These are phyloP conservation scores for Ammospiza nelsoni DNA, from an alignment of 2,113 vertebrate genomes.

Conservation along the genomic window DNA sequence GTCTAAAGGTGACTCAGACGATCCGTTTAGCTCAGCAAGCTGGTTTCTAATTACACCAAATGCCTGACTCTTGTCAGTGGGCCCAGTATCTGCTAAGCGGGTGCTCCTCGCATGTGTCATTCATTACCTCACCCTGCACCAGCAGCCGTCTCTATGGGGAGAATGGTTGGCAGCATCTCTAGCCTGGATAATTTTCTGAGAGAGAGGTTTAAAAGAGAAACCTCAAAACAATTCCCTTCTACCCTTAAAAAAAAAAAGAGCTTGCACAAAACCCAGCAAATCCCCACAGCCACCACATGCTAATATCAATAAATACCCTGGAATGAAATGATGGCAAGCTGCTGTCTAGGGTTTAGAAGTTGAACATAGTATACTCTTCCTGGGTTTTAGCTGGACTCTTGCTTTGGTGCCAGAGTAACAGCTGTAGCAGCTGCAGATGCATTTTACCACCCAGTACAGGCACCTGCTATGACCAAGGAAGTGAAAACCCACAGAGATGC, in stretches of 20 bases:
- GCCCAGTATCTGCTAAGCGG: constrained; percentile 17
- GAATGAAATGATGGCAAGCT: constrained; percentile 27
- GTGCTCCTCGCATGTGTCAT: constrained; percentile 42
- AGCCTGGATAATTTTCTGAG: constrained; percentile 8
- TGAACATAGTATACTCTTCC: constrained; percentile 51
- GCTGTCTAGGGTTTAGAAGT: constrained; percentile 17
- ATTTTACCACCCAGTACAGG: constrained; percentile 54
- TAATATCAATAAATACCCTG: constrained; percentile 54
- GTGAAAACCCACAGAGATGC: constrained; percentile 62
- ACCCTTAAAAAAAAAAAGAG: background rate
- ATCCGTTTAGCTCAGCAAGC: constrained; percentile 32
- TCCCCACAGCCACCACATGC: background rate
- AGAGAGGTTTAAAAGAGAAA: background rate
- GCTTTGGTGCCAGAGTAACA: constrained; percentile 62
- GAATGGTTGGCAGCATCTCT: constrained; percentile 9
- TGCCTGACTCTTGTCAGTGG: constrained; percentile 48
- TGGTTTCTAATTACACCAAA: constrained; percentile 63
- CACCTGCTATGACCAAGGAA: constrained; percentile 65
- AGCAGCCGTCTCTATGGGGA: background rate
- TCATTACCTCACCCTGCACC: constrained; percentile 10
- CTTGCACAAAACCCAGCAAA: background rate
- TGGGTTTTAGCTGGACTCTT: constrained; percentile 50
- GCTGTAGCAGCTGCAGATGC: constrained; percentile 71
- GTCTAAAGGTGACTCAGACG: constrained; percentile 45
- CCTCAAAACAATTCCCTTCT: background rate